Percentiles rank a stretch among this genome's conserved stretches.
These are phyloP conservation scores for Pogonocherus hispidulus DNA, from an alignment of 2,888 invertebrate genomes.

Conservation along the genomic window DNA sequence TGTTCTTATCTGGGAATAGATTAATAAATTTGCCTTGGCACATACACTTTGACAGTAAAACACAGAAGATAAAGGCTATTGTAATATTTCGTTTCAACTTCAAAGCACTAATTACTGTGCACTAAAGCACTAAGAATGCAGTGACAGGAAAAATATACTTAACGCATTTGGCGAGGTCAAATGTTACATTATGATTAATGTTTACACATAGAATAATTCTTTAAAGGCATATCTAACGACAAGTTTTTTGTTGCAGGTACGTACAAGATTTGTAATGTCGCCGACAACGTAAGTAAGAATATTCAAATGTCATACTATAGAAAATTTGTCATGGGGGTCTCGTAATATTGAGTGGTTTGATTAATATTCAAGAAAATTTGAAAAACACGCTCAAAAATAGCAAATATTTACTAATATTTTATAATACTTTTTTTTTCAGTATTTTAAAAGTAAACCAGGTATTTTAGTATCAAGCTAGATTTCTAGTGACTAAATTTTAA, in stretches of 20 bases:
- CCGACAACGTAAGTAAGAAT: slow-evolving; percentile 35
- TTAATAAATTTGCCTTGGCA: too few relatives aligned
- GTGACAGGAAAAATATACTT: slow-evolving; percentile 6
- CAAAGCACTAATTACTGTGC: too few relatives aligned
- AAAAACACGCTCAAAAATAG: too few relatives aligned
- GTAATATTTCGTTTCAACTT: too few relatives aligned
- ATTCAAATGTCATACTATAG: background rate
- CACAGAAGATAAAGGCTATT: too few relatives aligned
- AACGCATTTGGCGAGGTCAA: slow-evolving; percentile 13
- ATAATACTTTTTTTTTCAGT: too few relatives aligned
- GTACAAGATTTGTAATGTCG: slow-evolving; percentile 34
- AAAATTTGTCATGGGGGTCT: background rate
- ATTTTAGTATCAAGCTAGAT: too few relatives aligned
- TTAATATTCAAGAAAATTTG: background rate
- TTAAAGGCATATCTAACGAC: slow-evolving; percentile 38
- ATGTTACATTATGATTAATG: slow-evolving; percentile 37
- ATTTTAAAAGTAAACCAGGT: too few relatives aligned
- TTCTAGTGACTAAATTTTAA: too few relatives aligned
- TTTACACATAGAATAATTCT: slow-evolving; percentile 30
- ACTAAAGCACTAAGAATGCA: background rate
- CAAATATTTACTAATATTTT: too few relatives aligned
- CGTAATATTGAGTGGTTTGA: background rate
- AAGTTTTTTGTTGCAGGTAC: slow-evolving; percentile 50
- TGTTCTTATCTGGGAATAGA: too few relatives aligned
- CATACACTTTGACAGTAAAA: too few relatives aligned